Base-by-base conservation (phyloP, 2,113 vertebrate species). In the Cepphus grylle region DNA sequence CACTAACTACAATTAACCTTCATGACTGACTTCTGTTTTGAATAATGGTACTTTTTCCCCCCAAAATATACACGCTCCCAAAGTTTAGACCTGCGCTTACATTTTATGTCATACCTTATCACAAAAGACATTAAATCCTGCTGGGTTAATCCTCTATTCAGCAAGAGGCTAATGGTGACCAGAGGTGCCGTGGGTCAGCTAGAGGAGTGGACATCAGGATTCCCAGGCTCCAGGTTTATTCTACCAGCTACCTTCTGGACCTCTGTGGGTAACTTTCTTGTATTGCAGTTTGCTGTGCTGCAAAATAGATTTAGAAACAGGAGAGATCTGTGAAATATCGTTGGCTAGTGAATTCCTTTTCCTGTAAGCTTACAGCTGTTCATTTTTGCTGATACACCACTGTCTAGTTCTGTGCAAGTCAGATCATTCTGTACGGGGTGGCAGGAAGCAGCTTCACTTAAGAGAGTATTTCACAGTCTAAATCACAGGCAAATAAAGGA, bases 241-340 rank as follows among this genome's bases (percentile, higher is more conserved):
- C 77, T 88, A 32, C 45, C 55, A 83, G 47, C 56, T 84, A 25
- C 38, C 67, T 66, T 74, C 52, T 82, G 62, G 49, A 73, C 2
- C 11, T 14, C 40, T 86, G 27, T 38, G 8, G 67, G 23, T 70
- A 65, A 42, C 25, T 69, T 81, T 13, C 58, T 70, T 76, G 15
- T 76, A 61, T 50, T 20, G 29, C 80, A 50, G 30, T 38, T 85
- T 53, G 34, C 50, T 90, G 15, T 70, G 78, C 92, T 96, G 76
- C 49, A 81, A 92, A 95, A 94, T 2, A 89, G 72, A 91, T 93
- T 79, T 79, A 91, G 89, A 91, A 90, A 79, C 29, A 81, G 61
- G 82, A 89, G 26, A 82, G 62, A 82, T 50, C 15, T 59, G 43
- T 74, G n/a, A 94, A 91, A 78, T 43, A 49, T 7, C 62, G 15